Base-by-base conservation (phyloP, 1,140 invertebrate species). In the Choristoneura fumiferana region DNA sequence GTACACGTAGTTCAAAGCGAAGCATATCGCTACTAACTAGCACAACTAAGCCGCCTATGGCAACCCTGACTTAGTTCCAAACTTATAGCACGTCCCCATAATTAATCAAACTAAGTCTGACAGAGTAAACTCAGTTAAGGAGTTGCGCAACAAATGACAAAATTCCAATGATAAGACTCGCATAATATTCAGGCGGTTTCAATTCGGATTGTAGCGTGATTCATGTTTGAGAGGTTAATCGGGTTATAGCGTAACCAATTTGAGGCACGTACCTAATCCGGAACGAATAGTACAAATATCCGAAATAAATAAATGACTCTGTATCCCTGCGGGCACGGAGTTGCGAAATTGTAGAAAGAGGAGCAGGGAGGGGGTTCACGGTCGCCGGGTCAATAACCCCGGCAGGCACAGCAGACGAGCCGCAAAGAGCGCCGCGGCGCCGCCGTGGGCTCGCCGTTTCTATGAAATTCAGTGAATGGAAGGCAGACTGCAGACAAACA, bases 371-470 rank as follows among this genome's bases (percentile, higher is more conserved):
- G 63, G 73, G 75, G 78, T 69, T 87, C 78, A 84, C 74, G 81
- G 79, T 82, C 79, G 77, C 54, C 69, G 74, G 81, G 76, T 84
- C 76, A 82, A 77, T 82, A 72, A 81, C 70, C 81, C 55, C 64
- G 49, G 64, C 63, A 67, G 65, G 64, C 65, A 65, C 54, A 67
- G 67, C 71, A 43, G 39, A 53, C 59, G n/a, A n/a, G 55, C 39
- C 49, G 61, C 54, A 29, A 13, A 38, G 18, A 65, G 54, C 62
- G 66, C 38, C 53, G 68, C 63, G 61, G 38, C 68, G 58, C 60
- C 57, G 56, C 55, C 60, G 57, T 37, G 33, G 39, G 18, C 55
- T 12, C 54, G 36, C 52, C 57, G 15, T 49, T 38, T 53, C 43
- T 60, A 62, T 66, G 63, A 71, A 71, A 58, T 62, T 64, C 62